Base-by-base conservation (phyloP, 2,888 invertebrate genomes). In the Drosophila infuscata region DNA sequence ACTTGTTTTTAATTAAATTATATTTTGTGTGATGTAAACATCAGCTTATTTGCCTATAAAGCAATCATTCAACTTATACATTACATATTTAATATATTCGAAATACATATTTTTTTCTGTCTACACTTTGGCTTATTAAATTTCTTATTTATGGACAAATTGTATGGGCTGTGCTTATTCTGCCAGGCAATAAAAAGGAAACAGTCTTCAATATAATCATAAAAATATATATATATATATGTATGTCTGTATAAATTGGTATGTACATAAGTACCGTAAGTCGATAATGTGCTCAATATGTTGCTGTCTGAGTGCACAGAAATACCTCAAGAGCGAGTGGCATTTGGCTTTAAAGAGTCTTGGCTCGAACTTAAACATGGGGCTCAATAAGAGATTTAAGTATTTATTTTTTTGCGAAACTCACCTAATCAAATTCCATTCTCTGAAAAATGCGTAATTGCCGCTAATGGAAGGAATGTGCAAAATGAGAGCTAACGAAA, bases 41-140 rank as follows among this genome's bases (percentile, higher is more conserved):
- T 33, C 3, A 52, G 5, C n/a, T 11, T 15, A 35, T 15, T 38
- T 53, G 36, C 11, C 33, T 33, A 32, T 25, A 56, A 35, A 29
- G 8, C 35, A 11, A 38, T 72, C 43, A 36, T 51, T 38, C 41
- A 32, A 46, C 17, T 30, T 52, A 30, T 46, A 17, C 51, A n/a
- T 48, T 48, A 7, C 0, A 25, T 33, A 61, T n/a, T 53, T 32
- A 33, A 36, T 48, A 63, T 43, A 33, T 35, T 25, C 8, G 9
- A 25, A 25, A 29, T 52, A 38, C 49, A 25, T 20, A 49, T 66
- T 68, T 51, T 57, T 65, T 36, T 58, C 59, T 46, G 60, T 51
- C 62, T 48, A 68, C 70, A 68, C 56, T 78, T 82, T 70, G 84
- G 78, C 83, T 83, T 85, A 90, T 83, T 85, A 81, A 89, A 90